These are phyloP conservation scores for Bradynema listronoti DNA, from an alignment of 1,140 invertebrate genomes.

Conservation along the genomic window DNA sequence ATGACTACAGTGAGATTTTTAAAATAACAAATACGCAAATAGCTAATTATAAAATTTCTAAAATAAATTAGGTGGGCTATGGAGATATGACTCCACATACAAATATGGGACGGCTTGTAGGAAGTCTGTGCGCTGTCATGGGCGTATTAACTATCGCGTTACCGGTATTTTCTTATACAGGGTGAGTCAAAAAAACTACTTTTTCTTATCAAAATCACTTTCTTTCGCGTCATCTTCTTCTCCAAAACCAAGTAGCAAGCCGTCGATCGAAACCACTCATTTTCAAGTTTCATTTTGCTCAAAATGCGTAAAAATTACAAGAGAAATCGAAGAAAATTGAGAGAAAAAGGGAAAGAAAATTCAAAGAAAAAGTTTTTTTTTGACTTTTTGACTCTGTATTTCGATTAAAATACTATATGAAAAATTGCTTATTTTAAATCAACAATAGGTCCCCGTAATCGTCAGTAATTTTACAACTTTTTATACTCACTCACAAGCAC, in stretches of 20 bases:
- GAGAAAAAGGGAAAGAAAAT: no score
- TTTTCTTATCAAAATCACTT: no score
- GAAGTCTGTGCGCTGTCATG: slow-evolving; percentile 77
- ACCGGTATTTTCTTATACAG: slow-evolving; percentile 61
- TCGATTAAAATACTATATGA: slow-evolving; percentile 16
- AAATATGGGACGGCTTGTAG: slow-evolving; percentile 70
- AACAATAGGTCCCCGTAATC: slow-evolving; percentile 33
- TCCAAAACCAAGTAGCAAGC: no score
- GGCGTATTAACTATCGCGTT: slow-evolving; percentile 84
- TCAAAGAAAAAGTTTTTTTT: no score
- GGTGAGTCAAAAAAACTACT: no score
- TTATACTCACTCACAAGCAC: slow-evolving; percentile 38
- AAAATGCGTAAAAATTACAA: slow-evolving; percentile 1
- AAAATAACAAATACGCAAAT: slow-evolving; percentile 63
- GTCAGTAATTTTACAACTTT: slow-evolving; percentile 41
- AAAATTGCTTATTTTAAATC: neutral
- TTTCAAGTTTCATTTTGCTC: no score
- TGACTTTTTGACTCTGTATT: no score
- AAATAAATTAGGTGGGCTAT: slow-evolving; percentile 64
- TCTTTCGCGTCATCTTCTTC: no score
- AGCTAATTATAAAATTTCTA: slow-evolving; percentile 63
- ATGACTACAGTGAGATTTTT: slow-evolving; percentile 57
- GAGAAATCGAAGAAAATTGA: no score
- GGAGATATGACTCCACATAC: slow-evolving; percentile 45
- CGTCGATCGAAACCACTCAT: no score